Evolutionary conservation across 64 coral and sea anemone genomes (phyloP).

Genomic region (Trachythela sp.): DNA sequence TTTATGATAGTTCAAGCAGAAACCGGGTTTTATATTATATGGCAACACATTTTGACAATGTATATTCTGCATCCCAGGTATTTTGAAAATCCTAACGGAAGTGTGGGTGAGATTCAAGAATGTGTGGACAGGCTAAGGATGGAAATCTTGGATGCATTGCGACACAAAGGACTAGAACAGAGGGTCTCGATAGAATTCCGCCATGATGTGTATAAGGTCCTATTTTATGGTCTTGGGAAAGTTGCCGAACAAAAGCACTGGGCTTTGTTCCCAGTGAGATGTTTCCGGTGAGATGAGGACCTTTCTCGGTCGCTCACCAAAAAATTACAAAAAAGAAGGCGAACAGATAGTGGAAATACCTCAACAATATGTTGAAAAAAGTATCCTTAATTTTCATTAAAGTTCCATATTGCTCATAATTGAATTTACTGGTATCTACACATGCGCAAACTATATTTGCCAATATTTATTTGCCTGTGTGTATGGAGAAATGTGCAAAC

Average conservation of each 20-base stretch:
- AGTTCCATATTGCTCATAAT: not conserved
- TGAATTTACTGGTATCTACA: too few relatives aligned
- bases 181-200: not conserved
- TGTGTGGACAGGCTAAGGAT: not conserved
- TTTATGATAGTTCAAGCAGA: not conserved
- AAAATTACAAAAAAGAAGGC: not conserved
- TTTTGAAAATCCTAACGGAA: not conserved
- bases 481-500: too few relatives aligned
- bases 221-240: not conserved
- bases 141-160: not conserved
- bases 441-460: too few relatives aligned
- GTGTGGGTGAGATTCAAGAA: not conserved
- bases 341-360: conserved; percentile 7
- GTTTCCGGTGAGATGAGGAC: conserved; percentile 3
- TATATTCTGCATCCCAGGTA: not conserved
- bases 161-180: not conserved
- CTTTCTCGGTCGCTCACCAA: conserved; percentile 10
- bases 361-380: not conserved
- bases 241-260: not conserved
- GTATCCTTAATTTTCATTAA: not conserved
- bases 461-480: too few relatives aligned
- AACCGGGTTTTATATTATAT: not conserved
- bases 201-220: not conserved
- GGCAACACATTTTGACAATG: not conserved
- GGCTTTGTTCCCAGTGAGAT: too few relatives aligned